A percentile compares a stretch with the other conserved stretches of the same genome.
Conservation (phyloP, 2,888 invertebrate genomes). For the Caenorhabditis auriculariae region DNA sequence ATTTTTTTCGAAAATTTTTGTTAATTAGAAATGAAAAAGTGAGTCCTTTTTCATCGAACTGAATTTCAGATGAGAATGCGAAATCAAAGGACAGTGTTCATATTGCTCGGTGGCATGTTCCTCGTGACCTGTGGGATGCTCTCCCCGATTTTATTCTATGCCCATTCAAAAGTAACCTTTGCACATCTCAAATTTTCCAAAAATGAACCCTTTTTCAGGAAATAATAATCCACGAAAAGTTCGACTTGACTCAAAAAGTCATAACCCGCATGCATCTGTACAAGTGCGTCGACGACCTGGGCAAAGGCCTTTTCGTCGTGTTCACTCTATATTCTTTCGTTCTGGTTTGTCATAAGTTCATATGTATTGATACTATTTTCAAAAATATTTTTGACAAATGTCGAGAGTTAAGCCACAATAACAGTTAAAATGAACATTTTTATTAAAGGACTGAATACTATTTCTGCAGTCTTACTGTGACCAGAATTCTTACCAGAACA, state of each 20-base stretch:
- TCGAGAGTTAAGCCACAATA: too few species aligned
- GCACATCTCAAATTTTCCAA: background rate
- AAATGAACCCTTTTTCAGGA: conserved; percentile 23
- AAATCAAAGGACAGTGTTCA: conserved; percentile 31
- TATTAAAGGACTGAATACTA: too few species aligned
- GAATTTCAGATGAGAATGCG: conserved; percentile 32
- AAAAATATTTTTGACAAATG: too few species aligned
- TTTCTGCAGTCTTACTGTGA: too few species aligned
- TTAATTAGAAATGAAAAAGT: too few species aligned
- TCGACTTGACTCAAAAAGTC: conserved; percentile 28
- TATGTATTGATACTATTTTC: too few species aligned
- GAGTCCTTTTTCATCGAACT: background rate
- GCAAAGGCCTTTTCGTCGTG: conserved; percentile 34
- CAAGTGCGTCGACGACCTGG: conserved; percentile 51
- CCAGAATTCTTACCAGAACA: too few species aligned
- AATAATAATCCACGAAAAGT: conserved; percentile 39
- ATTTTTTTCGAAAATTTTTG: background rate
- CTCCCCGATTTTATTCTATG: conserved; percentile 41
- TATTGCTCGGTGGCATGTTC: conserved; percentile 35
- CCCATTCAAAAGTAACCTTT: conserved; percentile 41
- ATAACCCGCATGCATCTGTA: conserved; percentile 43
- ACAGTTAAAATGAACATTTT: too few species aligned
- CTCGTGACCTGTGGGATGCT: conserved; percentile 39
- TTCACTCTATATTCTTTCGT: conserved; percentile 45
- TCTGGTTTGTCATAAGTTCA: conserved; percentile 24